phyloP scores from a whole-genome alignment of 2,888 invertebrate genomes.

The Drosophila setosimentum region DNA sequence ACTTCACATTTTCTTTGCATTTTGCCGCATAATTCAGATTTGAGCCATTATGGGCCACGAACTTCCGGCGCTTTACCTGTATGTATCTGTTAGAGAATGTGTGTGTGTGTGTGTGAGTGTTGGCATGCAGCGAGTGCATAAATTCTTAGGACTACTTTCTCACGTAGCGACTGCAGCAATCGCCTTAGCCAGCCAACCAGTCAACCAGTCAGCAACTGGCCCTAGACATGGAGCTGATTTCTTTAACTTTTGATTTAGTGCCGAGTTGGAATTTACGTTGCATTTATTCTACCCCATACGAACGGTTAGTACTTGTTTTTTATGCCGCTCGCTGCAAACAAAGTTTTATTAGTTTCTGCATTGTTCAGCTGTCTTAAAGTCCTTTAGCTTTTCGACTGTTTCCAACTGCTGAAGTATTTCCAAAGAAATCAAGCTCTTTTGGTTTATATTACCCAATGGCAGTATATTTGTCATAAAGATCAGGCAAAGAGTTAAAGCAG shows the following conservation, averaged over 20 bases:
- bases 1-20: constrained; percentile 31
- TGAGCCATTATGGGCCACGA: constrained; percentile 72
- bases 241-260: constrained; percentile 74
- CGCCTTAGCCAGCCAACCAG: constrained; percentile 6
- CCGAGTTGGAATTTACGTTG: constrained; percentile 55
- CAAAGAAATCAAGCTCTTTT: constrained; percentile 51
- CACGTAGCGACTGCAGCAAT: constrained; percentile 62
- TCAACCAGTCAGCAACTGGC: constrained; percentile 19
- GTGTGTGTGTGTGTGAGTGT: constrained; percentile 16
- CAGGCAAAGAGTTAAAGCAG: constrained; percentile 28
- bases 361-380: constrained; percentile 46
- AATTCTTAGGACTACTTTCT: constrained; percentile 61
- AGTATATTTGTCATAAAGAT: constrained; percentile 37
- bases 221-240: constrained; percentile 63
- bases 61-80: constrained; percentile 63
- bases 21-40: constrained; percentile 78
- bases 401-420: constrained; percentile 51
- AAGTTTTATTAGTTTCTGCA: constrained; percentile 69
- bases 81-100: neutral
- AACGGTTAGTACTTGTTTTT: constrained; percentile 28
- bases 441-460: constrained; percentile 41
- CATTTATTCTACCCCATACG: constrained; percentile 41
- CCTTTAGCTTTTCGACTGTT: constrained; percentile 8
- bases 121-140: constrained; percentile 76
- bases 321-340: constrained; percentile 37